Conservation (phyloP, 2,797 vertebrate genomes). For the Lagodon rhomboides region DNA sequence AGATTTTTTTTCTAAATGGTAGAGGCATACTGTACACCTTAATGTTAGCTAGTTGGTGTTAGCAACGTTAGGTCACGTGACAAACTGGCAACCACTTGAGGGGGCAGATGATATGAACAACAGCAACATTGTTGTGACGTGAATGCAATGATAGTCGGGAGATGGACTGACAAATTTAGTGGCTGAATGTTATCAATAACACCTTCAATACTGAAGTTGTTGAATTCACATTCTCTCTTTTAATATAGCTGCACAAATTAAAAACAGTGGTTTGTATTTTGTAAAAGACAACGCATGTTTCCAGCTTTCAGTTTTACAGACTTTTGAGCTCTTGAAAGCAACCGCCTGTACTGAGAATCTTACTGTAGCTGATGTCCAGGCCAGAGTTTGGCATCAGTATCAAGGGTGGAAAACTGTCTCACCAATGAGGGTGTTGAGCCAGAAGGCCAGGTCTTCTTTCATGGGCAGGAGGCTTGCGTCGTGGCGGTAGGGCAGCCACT, state of each 20-base stretch:
- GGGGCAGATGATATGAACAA: no score
- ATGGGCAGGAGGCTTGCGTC: constrained; percentile 95
- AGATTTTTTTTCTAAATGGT: no score
- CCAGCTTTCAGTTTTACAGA: neutral
- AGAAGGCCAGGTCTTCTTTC: constrained; percentile 96
- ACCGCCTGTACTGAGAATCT: neutral
- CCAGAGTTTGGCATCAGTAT: neutral
- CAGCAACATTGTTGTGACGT: no score
- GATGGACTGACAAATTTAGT: no score
- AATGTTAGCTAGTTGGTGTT: no score
- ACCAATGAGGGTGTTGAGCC: constrained; percentile 94
- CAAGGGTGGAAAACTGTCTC: constrained; percentile 68
- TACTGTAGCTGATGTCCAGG: neutral
- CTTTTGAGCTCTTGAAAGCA: no score
- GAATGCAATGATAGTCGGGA: no score
- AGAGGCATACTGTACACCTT: no score
- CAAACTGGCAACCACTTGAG: no score
- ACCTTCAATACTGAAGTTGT: neutral
- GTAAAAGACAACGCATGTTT: neutral
- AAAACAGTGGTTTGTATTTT: neutral
- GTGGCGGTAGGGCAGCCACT: constrained; percentile 95
- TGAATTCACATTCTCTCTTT: neutral
- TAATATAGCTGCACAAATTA: neutral
- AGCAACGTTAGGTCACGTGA: no score
- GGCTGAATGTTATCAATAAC: no score